Conservation (phyloP, 2,113 vertebrate species). For the Todiramphus saurophagus region DNA sequence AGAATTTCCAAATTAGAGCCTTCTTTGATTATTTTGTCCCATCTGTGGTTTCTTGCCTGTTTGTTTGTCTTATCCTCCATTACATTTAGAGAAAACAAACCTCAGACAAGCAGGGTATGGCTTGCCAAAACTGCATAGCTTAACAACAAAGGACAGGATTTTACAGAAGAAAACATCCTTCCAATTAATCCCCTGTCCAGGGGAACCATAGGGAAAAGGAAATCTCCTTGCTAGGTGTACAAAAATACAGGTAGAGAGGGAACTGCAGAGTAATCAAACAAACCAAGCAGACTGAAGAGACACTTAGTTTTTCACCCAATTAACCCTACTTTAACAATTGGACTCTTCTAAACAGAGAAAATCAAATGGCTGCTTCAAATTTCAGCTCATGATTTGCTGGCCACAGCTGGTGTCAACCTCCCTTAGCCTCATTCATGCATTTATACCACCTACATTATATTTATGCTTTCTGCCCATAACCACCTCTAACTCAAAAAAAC, state of each 20-base stretch:
- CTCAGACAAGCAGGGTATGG: not conserved
- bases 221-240: not conserved
- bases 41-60: not conserved
- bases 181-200: not conserved
- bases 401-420: not conserved
- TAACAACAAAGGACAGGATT: constrained; percentile 4
- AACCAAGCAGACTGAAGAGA: not conserved
- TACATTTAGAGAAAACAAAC: not conserved
- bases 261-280: not conserved
- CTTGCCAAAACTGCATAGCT: not conserved
- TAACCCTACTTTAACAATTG: not conserved
- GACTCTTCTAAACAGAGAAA: not conserved
- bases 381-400: not conserved
- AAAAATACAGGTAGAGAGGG: not conserved
- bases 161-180: not conserved
- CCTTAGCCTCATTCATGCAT: not conserved
- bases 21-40: not conserved
- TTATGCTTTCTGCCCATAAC: not conserved
- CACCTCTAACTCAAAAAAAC: not conserved
- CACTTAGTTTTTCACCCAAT: not conserved
- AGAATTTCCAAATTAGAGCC: not conserved
- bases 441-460: not conserved
- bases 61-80: not conserved
- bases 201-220: not conserved
- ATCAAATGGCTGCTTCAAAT: not conserved